Base-by-base conservation (phyloP, 2,797 vertebrate species). In the Benthosema pterotum region DNA sequence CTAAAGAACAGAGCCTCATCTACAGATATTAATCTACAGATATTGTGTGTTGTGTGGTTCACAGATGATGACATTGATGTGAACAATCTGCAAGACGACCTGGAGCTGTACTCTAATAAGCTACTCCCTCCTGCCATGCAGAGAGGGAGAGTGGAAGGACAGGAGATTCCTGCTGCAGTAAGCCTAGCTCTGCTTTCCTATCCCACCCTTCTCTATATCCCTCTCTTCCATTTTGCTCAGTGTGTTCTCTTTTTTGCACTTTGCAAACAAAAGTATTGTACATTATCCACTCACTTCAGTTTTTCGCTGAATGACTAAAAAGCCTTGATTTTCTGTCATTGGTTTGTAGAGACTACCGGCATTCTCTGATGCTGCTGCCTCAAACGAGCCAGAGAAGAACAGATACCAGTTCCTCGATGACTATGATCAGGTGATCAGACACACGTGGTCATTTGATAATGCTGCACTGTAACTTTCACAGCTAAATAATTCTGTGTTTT, bases 101-200 rank as follows among this genome's bases (percentile, higher is more conserved):
- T 99, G 47, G 94, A 98, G 75, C 87, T 92, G 0, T 98, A 98
- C 84, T 99, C 98, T 80, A 94, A 94, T 56, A 94, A 96, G 55
- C 80, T 99, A 71, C 85, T 95, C 13, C 87, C 93, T 56, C 94
- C 93, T 66, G 93, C 92, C 77, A 93, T 95, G 86, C 84, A 92
- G 69, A 93, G 92, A 83, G 94, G 94, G 63, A 78, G 85, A 63
- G 83, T 89, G 2, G 89, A 94, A 42, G 86, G 92, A 14, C 92
- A 94, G 67, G 94, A 95, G 67, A 91, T 94, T 62, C 79, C 92
- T 56, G 77, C 74, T 18, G 53, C 75, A 18, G 91, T 93, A 83
- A 88, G 89, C 60, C 45, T 32, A 32, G 7, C 32, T 56, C 11
- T 46, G 32, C 45, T 51, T 47, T 13, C 9, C 2, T 25, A 11